phyloP scores from a whole-genome alignment of 2,113 vertebrate species.

The Petromus typicus region DNA sequence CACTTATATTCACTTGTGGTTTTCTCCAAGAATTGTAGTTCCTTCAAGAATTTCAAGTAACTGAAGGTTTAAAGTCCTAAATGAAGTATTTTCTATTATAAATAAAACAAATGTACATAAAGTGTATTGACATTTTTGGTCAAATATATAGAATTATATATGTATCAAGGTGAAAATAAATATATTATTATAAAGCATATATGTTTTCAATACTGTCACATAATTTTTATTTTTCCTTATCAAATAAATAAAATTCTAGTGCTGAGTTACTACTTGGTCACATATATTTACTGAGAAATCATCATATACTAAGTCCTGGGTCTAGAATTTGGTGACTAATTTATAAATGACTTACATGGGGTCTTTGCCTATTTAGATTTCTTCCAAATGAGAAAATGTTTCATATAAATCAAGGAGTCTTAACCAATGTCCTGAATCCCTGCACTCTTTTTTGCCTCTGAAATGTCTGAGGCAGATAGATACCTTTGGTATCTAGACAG shows the following conservation, averaged over 20 bases:
- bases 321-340: background rate
- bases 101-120: background rate
- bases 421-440: background rate
- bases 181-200: background rate
- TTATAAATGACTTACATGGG: background rate
- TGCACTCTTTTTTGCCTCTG: background rate
- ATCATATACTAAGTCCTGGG: background rate
- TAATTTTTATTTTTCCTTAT: background rate
- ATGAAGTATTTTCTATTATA: background rate
- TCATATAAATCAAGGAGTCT: background rate
- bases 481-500: background rate
- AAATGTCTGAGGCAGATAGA: background rate
- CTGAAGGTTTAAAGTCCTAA: background rate
- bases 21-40: background rate
- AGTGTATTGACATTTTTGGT: background rate
- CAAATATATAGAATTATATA: background rate
- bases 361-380: background rate
- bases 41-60: slow-evolving; percentile 8
- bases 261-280: background rate
- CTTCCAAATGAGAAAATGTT: background rate
- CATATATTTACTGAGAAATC: background rate
- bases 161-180: background rate
- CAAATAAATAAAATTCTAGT: background rate
- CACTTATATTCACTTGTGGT: slow-evolving; percentile 31
- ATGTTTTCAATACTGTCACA: background rate